Percentiles rank a stretch among this genome's conserved stretches.
phyloP scores from a whole-genome alignment of 2,797 vertebrate species.

The Dipus sagitta region DNA sequence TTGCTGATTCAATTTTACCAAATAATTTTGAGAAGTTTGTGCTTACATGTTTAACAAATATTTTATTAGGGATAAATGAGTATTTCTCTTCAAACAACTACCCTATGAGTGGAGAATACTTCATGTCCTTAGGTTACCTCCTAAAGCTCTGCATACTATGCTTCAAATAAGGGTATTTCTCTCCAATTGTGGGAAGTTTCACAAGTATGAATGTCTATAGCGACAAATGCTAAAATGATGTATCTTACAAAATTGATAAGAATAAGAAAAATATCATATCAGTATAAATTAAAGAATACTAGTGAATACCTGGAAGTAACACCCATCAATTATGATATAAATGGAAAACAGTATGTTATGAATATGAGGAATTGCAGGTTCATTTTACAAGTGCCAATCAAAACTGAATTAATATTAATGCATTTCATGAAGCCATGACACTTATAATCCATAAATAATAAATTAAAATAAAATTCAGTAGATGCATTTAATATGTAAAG shows the following conservation, averaged over 20 bases:
- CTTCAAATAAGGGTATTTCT: neutral
- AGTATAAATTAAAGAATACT: slow-evolving; percentile 7
- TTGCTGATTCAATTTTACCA: neutral
- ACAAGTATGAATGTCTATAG: neutral
- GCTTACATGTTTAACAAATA: neutral
- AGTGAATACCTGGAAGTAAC: neutral
- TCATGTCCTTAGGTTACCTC: neutral
- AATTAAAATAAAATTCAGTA: slow-evolving; percentile 64
- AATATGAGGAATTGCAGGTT: neutral
- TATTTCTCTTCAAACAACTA: neutral
- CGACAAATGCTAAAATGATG: neutral
- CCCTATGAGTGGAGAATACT: neutral
- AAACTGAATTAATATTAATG: slow-evolving; percentile 41
- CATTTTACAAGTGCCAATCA: slow-evolving; percentile 50
- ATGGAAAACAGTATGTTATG: neutral
- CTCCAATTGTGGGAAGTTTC: neutral
- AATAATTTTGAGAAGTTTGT: neutral
- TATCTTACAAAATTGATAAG: neutral
- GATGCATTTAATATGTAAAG: slow-evolving; percentile 42
- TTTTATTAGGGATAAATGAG: neutral
- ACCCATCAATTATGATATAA: neutral
- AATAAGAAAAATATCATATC: slow-evolving; percentile 1
- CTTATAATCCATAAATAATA: slow-evolving; percentile 51
- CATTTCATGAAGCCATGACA: slow-evolving; percentile 47
- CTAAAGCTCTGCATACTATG: neutral